A percentile compares a stretch with the other conserved stretches of the same genome.
Conservation (phyloP, 2,113 vertebrate genomes). For the Cepphus grylle region DNA sequence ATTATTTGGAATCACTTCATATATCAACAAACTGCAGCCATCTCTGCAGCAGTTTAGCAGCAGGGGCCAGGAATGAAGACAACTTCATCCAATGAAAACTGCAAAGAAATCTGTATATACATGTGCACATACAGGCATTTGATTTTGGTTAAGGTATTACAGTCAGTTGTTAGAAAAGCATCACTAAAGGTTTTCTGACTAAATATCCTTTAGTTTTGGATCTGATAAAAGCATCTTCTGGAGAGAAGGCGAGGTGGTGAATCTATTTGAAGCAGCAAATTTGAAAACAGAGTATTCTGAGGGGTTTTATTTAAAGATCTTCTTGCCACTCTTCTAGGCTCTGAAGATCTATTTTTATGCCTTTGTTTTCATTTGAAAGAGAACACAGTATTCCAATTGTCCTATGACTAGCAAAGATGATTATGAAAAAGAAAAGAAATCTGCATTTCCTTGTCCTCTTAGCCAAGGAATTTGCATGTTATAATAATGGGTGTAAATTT, state of each 20-base stretch:
- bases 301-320: constrained; percentile 49
- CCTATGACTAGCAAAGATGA: constrained; percentile 29
- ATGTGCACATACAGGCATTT: not conserved
- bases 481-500: not conserved
- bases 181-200: not conserved
- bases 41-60: not conserved
- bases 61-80: not conserved
- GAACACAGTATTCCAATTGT: constrained; percentile 47
- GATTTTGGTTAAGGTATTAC: not conserved
- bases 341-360: constrained; percentile 54
- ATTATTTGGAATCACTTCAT: constrained; percentile 9
- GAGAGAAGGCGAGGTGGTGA: not conserved
- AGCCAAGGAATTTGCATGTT: constrained; percentile 30
- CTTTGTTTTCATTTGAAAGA: constrained; percentile 56
- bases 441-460: not conserved
- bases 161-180: not conserved
- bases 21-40: not conserved
- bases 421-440: not conserved
- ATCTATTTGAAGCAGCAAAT: constrained; percentile 9
- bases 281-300: not conserved
- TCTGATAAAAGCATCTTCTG: not conserved
- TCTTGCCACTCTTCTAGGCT: not conserved
- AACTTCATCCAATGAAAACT: not conserved
- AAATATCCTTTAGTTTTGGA: not conserved
- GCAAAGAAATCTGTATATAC: not conserved